phyloP scores from a whole-genome alignment of 2,888 invertebrate genomes.

The Diachrysia chrysitis region DNA sequence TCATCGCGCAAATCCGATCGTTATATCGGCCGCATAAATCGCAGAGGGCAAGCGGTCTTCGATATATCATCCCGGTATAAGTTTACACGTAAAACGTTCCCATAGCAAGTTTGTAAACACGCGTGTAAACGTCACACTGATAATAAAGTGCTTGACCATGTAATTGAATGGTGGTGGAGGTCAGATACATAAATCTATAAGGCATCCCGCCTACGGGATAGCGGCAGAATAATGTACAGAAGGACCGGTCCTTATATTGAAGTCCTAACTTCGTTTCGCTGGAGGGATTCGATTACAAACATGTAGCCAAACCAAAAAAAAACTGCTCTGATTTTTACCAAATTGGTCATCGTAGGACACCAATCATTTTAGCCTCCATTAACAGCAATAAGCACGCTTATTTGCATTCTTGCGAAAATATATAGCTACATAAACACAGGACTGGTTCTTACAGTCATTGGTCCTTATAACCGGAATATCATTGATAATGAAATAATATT shows the following conservation, averaged over 20 bases:
- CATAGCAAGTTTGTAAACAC: conserved; percentile 45
- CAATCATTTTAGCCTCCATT: no score
- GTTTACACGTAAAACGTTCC: conserved; percentile 37
- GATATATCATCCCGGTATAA: conserved; percentile 34
- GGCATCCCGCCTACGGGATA: conserved; percentile 40
- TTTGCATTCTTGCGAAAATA: no score
- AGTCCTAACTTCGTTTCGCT: neutral
- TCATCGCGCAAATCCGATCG: conserved; percentile 3
- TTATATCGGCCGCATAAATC: conserved; percentile 28
- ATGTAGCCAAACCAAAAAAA: no score
- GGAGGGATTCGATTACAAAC: no score
- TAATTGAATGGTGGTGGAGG: conserved; percentile 53
- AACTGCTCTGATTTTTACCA: no score
- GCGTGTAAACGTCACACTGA: conserved; percentile 45
- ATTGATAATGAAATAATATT: neutral
- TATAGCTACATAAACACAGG: no score
- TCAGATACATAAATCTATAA: conserved; percentile 48
- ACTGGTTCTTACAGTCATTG: no score
- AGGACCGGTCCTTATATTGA: conserved; percentile 1
- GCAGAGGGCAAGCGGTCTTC: conserved; percentile 11
- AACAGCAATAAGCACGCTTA: no score
- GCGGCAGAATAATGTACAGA: conserved; percentile 9
- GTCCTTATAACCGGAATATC: neutral
- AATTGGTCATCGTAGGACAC: no score
- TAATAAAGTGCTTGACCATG: conserved; percentile 54